Evolutionary conservation across 2,113 vertebrate species (phyloP).

Genomic region (Eudorcas thomsonii): DNA sequence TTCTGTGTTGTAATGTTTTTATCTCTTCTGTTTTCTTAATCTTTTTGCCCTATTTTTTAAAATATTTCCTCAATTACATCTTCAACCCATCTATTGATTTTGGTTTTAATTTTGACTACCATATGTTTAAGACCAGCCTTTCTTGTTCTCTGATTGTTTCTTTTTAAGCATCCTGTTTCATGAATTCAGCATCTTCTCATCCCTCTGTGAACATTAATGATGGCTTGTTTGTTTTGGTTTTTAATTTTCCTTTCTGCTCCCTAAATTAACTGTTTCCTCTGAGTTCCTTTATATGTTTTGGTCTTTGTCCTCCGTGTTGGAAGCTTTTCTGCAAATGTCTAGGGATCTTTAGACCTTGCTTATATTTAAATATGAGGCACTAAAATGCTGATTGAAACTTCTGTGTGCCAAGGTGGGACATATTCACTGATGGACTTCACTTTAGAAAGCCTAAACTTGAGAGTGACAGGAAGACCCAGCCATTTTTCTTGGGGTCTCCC

Average conservation of each 20-base stretch:
- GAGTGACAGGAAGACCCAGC: neutral
- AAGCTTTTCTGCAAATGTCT: neutral
- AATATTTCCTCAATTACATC: neutral
- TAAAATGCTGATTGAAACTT: neutral
- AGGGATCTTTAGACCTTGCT: neutral
- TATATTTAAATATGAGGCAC: neutral
- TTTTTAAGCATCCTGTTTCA: neutral
- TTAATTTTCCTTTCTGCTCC: neutral
- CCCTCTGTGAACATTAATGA: neutral
- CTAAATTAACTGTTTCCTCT: neutral
- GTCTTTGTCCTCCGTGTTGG: neutral
- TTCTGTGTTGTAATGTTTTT: neutral
- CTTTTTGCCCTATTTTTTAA: neutral
- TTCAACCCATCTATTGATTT: neutral
- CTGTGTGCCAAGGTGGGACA: neutral
- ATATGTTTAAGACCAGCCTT: neutral
- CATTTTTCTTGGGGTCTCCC: neutral
- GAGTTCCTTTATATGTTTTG: neutral
- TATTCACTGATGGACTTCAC: neutral
- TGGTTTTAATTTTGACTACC: neutral
- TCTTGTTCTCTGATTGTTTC: neutral
- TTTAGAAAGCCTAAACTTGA: neutral
- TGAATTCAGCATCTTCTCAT: neutral
- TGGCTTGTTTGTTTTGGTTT: neutral
- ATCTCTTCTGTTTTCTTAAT: neutral